These are phyloP conservation scores for Melanostoma mellinum DNA, from an alignment of 2,888 invertebrate genomes.

Conservation along the genomic window DNA sequence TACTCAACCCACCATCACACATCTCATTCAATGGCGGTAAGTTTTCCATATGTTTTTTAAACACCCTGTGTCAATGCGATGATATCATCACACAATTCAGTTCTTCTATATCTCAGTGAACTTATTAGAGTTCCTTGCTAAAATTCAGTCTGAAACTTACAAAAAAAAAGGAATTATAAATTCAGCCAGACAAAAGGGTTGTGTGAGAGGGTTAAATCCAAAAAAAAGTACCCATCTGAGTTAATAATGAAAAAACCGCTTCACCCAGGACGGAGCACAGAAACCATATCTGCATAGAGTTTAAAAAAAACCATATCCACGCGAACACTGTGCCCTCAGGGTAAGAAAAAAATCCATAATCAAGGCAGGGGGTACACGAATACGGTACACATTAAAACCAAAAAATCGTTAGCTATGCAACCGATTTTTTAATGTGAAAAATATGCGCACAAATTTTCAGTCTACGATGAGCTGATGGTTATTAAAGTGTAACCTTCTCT, in stretches of 20 bases:
- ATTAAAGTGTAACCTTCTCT: slow-evolving; percentile 27
- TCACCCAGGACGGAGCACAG: slow-evolving; percentile 30
- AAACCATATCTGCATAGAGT: slow-evolving; percentile 61
- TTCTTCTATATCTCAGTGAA: slow-evolving; percentile 47
- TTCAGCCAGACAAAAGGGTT: slow-evolving; percentile 78
- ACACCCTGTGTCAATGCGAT: slow-evolving; percentile 10
- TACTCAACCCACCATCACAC: too few species aligned
- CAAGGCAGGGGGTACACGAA: slow-evolving; percentile 34
- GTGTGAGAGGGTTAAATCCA: slow-evolving; percentile 75
- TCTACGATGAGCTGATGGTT: slow-evolving; percentile 45
- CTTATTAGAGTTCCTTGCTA: slow-evolving; percentile 36
- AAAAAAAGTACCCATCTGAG: slow-evolving; percentile 75
- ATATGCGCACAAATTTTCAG: slow-evolving; percentile 76
- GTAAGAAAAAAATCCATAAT: slow-evolving; percentile 37
- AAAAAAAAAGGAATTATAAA: slow-evolving; percentile 71
- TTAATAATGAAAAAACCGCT: slow-evolving; percentile 76
- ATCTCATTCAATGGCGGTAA: background rate
- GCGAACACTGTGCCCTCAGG: slow-evolving; percentile 41
- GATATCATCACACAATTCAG: slow-evolving; percentile 24
- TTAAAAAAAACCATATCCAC: slow-evolving; percentile 50
- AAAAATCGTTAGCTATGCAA: slow-evolving; percentile 63
- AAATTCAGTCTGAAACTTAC: slow-evolving; percentile 47
- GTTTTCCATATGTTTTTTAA: background rate
- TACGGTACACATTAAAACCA: slow-evolving; percentile 21
- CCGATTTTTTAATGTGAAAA: slow-evolving; percentile 79